phyloP scores from a whole-genome alignment of 2,888 invertebrate genomes.

The Tetanocera ferruginea region DNA sequence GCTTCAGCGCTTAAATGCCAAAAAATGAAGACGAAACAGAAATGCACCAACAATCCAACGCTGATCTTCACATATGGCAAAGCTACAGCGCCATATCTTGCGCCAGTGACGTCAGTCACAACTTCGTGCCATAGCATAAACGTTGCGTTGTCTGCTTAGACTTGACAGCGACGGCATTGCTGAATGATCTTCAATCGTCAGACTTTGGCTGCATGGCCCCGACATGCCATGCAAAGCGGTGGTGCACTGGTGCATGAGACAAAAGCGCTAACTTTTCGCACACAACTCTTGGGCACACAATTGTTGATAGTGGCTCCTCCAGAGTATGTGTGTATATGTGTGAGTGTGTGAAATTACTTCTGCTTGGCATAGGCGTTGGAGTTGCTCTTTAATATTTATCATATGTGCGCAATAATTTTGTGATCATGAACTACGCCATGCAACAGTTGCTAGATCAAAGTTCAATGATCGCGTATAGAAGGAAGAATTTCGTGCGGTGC shows the following conservation, averaged over 20 bases:
- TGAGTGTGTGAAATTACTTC: conserved; percentile 9
- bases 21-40: background rate
- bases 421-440: conserved; percentile 16
- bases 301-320: background rate
- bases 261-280: conserved; percentile 17
- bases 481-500: background rate
- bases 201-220: background rate
- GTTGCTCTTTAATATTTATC: conserved; percentile 16
- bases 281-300: conserved; percentile 1
- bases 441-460: conserved; percentile 12
- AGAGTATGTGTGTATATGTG: no score
- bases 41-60: background rate
- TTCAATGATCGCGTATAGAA: conserved; percentile 19
- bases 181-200: conserved; percentile 4
- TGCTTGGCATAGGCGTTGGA: conserved; percentile 2
- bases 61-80: background rate
- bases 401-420: conserved; percentile 27
- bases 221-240: conserved; percentile 8
- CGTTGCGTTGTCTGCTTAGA: background rate
- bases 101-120: background rate
- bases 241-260: conserved; percentile 20
- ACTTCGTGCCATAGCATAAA: background rate
- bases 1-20: background rate
- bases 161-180: conserved; percentile 36
- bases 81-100: background rate